phyloP scores from a whole-genome alignment of 2,113 vertebrate species.

The Morone saxatilis region DNA sequence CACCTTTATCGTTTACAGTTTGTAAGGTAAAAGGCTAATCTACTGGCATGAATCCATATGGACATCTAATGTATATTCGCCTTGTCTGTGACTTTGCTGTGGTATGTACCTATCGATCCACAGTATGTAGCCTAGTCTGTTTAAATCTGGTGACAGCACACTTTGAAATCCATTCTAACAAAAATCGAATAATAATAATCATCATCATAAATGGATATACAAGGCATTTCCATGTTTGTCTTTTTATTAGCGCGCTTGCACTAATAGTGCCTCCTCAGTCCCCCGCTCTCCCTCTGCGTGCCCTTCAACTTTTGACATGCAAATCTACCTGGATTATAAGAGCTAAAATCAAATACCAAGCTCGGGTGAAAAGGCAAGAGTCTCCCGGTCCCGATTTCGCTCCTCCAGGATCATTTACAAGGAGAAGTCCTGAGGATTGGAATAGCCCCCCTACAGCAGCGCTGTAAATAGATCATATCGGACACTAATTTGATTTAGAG shows the following conservation, averaged over 20 bases:
- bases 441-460: constrained; percentile 3
- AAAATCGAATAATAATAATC: not conserved
- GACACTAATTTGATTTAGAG: constrained; percentile 67
- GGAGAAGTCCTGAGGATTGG: constrained; percentile 16
- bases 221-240: not conserved
- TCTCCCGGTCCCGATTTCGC: constrained; percentile 1
- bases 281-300: constrained; percentile 41
- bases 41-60: constrained; percentile 18
- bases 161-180: not conserved
- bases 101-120: constrained; percentile 12
- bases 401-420: constrained; percentile 21
- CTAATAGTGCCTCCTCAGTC: constrained; percentile 1
- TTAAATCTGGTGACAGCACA: not conserved
- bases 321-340: constrained; percentile 46
- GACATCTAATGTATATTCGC: constrained; percentile 6
- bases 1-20: not conserved
- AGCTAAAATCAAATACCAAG: constrained; percentile 8
- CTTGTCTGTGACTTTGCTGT: constrained; percentile 34
- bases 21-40: constrained; percentile 1
- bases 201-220: not conserved
- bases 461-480: constrained; percentile 52
- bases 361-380: not conserved
- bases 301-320: constrained; percentile 80
- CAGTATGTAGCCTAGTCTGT: not conserved
- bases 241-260: constrained; percentile 15